Conservation (phyloP, 2,113 vertebrate genomes). For the Rhea pennata region DNA sequence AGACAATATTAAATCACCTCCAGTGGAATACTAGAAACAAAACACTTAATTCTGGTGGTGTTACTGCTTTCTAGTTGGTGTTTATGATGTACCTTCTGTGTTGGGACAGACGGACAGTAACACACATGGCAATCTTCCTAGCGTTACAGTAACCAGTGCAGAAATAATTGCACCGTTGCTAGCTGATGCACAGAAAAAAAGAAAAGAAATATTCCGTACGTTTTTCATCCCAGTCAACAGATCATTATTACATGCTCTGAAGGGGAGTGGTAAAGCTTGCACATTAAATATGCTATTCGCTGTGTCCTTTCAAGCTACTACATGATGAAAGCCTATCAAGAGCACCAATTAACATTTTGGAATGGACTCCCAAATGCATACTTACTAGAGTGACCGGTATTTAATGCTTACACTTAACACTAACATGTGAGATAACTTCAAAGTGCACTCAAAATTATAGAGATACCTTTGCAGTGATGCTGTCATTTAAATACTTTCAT, state of each 20-base stretch:
- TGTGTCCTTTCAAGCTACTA: not conserved
- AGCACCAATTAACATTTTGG: not conserved
- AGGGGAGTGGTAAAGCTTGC: not conserved
- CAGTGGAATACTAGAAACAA: not conserved
- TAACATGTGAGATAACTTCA: not conserved
- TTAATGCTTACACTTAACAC: not conserved
- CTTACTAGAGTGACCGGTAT: not conserved
- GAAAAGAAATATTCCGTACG: not conserved
- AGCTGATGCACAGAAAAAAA: not conserved
- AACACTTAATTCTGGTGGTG: not conserved
- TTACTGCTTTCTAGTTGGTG: not conserved
- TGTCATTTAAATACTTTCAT: not conserved
- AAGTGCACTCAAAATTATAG: not conserved
- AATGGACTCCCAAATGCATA: not conserved
- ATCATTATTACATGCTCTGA: not conserved
- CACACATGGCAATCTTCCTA: not conserved
- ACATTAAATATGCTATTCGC: not conserved
- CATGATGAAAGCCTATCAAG: not conserved
- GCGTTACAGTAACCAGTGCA: not conserved
- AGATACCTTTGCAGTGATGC: not conserved
- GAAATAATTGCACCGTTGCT: not conserved
- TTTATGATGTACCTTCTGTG: not conserved
- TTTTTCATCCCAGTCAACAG: not conserved
- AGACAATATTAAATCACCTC: not conserved
- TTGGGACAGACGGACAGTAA: not conserved